Conservation (phyloP, 2,797 vertebrate species). For the Danio tinwini region DNA sequence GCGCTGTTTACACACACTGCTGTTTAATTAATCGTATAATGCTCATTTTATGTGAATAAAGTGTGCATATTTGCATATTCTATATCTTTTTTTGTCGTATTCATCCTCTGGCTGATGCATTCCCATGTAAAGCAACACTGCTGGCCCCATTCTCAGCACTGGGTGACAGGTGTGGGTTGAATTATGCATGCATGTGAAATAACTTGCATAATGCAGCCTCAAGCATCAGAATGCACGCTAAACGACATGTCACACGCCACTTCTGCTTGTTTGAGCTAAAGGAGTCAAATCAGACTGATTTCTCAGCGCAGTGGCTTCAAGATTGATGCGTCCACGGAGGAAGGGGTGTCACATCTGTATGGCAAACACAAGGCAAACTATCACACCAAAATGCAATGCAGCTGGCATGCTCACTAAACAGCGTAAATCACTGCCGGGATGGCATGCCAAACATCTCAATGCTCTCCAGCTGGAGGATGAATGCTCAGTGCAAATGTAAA, state of each 20-base stretch:
- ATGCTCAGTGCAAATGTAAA: not conserved
- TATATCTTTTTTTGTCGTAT: not conserved
- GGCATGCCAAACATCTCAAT: not conserved
- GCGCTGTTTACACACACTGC: not conserved
- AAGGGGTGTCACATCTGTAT: conserved; percentile 61
- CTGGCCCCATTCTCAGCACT: conserved; percentile 59
- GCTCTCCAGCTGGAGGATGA: not conserved
- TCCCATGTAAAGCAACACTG: conserved; percentile 69
- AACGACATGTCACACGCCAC: not conserved
- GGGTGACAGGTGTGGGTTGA: conserved; percentile 69
- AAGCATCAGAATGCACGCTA: not conserved
- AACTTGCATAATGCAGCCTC: not conserved
- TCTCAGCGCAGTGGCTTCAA: conserved; percentile 20
- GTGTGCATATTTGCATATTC: not conserved
- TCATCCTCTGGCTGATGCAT: not conserved
- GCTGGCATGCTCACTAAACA: conserved; percentile 15
- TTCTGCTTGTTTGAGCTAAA: not conserved
- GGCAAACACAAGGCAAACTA: conserved; percentile 27
- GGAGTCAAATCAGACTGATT: not conserved
- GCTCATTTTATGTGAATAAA: not conserved
- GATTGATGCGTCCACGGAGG: conserved; percentile 43
- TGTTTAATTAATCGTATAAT: not conserved
- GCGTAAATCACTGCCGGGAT: not conserved
- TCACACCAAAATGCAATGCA: conserved; percentile 38
- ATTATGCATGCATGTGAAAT: conserved; percentile 61